Evolutionary conservation across 2,888 invertebrate genomes (phyloP), one percentile per base, ranked within the genome.

Genomic region (Diadegma fenestrale): DNA sequence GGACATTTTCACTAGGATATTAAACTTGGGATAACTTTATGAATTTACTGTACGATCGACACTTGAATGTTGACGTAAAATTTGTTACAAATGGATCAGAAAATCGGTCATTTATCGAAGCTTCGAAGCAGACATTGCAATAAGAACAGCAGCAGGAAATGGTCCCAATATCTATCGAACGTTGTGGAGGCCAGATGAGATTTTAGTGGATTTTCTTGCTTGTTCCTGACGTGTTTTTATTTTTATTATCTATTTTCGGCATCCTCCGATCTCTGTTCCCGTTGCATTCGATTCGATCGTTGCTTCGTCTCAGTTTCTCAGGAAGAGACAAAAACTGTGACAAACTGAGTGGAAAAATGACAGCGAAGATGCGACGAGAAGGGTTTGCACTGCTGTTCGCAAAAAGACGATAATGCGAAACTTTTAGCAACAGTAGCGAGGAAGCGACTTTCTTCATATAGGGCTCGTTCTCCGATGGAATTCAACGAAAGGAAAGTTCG

Each of bases 331-430:
- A 43, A 77, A 77, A 30, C 43, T 77, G 6, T 73, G 26, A 22
- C 22, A 37, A 72, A 72, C 37, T 41, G 26, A 33, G 54, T 6
- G 72, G 26, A 66, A 19, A 54, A 73, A 2, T 45, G 51, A 71
- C 64, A 77, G 66, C 68, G 41, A 33, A 2, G 64, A 76, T 41
- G 22, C 22, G 8, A 41, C 68, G 51, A 76, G 8, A 58, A 37
- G 19, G 58, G 48, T 48, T 61, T 45, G 17, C 26, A 61, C 26
- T 61, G 8, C 26, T 61, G 8, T 43, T 43, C 37, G 61, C 41
- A 26, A 45, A 54, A 19, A 19, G 41, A 26, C 73, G 73, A 61
- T 43, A 61, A 43, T 45, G 37, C 37, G 22, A 76, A 66, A 76
- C 33, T 76, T 66, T 64, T 14, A 7, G 7, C 17, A 17, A 1